Evolutionary conservation across 2,797 vertebrate species (phyloP).

Genomic region (Myotis findleyi): DNA sequence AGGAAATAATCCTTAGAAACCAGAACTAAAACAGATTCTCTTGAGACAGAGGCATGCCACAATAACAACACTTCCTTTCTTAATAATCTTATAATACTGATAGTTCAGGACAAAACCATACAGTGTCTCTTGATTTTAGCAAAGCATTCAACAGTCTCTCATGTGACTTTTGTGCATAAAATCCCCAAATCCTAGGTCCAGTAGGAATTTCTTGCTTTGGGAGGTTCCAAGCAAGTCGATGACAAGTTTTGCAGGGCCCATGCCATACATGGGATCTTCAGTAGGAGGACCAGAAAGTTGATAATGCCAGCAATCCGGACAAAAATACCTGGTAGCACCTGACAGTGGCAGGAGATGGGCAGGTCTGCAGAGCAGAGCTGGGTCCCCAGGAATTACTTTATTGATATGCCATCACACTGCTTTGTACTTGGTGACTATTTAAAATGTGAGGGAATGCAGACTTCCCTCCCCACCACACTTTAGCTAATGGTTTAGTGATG

Average conservation of each 20-base stretch:
- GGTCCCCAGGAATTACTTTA: accelerated
- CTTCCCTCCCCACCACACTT: neutral
- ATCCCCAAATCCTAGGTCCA: neutral
- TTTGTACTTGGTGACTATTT: neutral
- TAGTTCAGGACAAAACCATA: neutral
- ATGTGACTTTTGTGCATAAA: neutral
- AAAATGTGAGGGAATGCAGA: neutral
- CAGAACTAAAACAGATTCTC: neutral
- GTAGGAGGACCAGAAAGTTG: neutral
- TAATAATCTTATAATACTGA: neutral
- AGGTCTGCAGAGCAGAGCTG: neutral
- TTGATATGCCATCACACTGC: neutral
- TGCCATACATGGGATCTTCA: neutral
- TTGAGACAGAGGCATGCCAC: neutral
- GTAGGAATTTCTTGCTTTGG: neutral
- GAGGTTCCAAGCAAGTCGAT: neutral
- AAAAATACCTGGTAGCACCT: accelerated
- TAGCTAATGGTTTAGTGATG: neutral
- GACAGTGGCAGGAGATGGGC: neutral
- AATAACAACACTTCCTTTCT: accelerated
- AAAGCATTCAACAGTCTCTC: neutral
- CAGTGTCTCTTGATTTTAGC: neutral
- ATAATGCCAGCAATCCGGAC: accelerated
- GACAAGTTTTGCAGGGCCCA: neutral
- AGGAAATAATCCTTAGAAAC: neutral